Conservation (phyloP, 2,888 invertebrate genomes). For the Lamellibrachia columna region DNA sequence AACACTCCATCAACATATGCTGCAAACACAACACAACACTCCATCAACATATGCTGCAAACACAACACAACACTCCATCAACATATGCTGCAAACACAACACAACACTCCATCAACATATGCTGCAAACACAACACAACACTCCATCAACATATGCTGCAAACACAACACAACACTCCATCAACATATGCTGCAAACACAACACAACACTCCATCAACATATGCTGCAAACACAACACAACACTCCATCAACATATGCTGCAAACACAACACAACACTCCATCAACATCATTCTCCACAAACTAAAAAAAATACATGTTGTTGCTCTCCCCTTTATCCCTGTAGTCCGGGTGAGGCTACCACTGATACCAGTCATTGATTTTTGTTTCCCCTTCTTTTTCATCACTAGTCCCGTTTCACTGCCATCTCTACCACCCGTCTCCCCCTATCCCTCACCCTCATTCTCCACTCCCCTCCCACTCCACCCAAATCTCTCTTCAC, state of each 20-base stretch:
- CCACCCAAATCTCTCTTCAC: too few relatives aligned
- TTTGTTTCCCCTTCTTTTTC: too few relatives aligned
- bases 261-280: not conserved
- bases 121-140: not conserved
- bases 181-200: not conserved
- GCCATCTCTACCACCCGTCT: too few relatives aligned
- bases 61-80: not conserved
- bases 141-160: too few relatives aligned
- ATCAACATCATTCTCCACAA: not conserved
- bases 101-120: not conserved
- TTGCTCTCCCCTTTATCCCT: too few relatives aligned
- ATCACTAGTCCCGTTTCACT: too few relatives aligned
- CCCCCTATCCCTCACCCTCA: too few relatives aligned
- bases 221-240: not conserved
- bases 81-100: not conserved
- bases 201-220: not conserved
- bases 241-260: not conserved
- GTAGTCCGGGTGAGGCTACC: too few relatives aligned
- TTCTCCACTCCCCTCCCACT: too few relatives aligned
- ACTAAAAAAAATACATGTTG: too few relatives aligned
- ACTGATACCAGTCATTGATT: too few relatives aligned
- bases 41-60: too few relatives aligned
- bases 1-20: not conserved
- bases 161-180: not conserved
- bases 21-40: not conserved